These are phyloP conservation scores for Bos indicus DNA, from an alignment of 2,113 vertebrate genomes.

Conservation along the genomic window DNA sequence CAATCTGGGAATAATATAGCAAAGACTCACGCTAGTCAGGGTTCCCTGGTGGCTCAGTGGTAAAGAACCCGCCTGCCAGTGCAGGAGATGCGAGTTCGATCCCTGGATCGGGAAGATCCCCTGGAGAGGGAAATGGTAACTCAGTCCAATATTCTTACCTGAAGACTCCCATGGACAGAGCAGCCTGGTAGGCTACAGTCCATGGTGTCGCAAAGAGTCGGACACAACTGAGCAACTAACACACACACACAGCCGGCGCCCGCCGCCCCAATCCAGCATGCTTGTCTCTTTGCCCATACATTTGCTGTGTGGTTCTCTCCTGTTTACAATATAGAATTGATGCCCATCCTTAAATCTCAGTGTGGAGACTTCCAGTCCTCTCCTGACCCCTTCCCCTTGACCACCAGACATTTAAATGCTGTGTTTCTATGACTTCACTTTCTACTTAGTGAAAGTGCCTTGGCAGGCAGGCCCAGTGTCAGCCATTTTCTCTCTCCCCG, in stretches of 20 bases:
- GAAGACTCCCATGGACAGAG: neutral
- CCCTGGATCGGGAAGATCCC: neutral
- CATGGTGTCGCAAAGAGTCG: neutral
- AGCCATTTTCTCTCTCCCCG: neutral
- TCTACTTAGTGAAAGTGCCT: neutral
- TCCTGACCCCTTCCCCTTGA: neutral
- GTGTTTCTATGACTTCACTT: neutral
- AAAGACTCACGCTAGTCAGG: neutral
- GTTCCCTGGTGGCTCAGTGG: neutral
- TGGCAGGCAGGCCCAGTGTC: neutral
- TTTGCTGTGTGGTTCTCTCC: neutral
- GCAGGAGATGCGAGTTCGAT: neutral
- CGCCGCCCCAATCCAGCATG: fast-evolving
- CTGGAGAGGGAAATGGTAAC: neutral
- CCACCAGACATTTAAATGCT: neutral
- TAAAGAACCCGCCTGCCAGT: neutral
- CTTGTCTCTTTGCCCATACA: neutral
- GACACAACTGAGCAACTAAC: neutral
- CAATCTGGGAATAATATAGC: neutral
- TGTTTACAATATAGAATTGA: neutral
- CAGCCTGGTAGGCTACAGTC: neutral
- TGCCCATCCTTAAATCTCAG: neutral
- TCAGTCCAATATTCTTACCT: neutral
- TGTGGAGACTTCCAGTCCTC: neutral
- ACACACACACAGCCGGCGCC: neutral